phyloP scores from a whole-genome alignment of 2,888 invertebrate species.

The Eupithecia pulchellata region DNA sequence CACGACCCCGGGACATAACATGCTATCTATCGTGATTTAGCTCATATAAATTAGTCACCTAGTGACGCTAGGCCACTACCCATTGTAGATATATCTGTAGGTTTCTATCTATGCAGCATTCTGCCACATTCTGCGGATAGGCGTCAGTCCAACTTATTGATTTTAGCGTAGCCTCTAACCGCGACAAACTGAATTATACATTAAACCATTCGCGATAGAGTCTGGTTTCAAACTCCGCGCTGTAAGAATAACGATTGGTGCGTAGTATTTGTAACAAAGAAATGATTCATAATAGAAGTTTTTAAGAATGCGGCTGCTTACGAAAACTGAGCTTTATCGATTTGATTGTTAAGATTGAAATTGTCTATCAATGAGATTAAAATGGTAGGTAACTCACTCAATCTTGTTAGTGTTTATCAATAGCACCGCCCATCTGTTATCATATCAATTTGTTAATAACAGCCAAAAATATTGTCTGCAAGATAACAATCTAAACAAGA shows the following conservation, averaged over 20 bases:
- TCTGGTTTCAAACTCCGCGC: slow-evolving; percentile 30
- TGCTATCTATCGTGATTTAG: slow-evolving; percentile 14
- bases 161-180: slow-evolving; percentile 56
- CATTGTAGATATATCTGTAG: slow-evolving; percentile 1
- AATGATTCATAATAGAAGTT: slow-evolving; percentile 58
- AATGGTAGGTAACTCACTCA: slow-evolving; percentile 24
- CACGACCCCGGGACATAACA: slow-evolving; percentile 7
- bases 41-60: slow-evolving; percentile 6
- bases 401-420: slow-evolving; percentile 22
- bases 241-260: slow-evolving; percentile 35
- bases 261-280: slow-evolving; percentile 61
- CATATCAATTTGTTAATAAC: slow-evolving; percentile 5
- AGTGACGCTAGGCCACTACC: not conserved
- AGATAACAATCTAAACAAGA: too few relatives aligned
- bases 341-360: not conserved
- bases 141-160: slow-evolving; percentile 57
- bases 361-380: slow-evolving; percentile 1
- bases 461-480: slow-evolving; percentile 14
- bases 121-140: slow-evolving; percentile 46
- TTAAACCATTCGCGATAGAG: slow-evolving; percentile 37
- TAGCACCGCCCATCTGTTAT: slow-evolving; percentile 31
- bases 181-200: slow-evolving; percentile 39
- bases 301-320: slow-evolving; percentile 34
- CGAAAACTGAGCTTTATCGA: slow-evolving; percentile 33
- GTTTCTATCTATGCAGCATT: slow-evolving; percentile 41